These are phyloP conservation scores for Periophthalmus modestus DNA, from an alignment of 2,113 vertebrate species.

Conservation along the genomic window DNA sequence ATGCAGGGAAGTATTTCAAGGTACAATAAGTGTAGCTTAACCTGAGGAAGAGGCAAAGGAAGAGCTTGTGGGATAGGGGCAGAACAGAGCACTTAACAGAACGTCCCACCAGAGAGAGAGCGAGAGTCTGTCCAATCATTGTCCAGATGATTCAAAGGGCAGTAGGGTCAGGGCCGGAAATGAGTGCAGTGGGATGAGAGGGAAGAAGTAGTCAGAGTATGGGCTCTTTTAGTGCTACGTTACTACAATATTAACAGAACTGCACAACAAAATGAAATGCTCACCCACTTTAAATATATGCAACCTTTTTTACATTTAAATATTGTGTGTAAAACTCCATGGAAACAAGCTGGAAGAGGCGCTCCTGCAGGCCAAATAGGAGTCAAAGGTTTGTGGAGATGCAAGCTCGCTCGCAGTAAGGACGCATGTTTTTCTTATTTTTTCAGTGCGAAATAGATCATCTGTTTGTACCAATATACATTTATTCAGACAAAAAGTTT, in stretches of 20 bases:
- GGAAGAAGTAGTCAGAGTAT: not conserved
- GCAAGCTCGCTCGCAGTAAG: no score
- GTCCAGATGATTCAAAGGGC: conserved; percentile 36
- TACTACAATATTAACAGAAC: not conserved
- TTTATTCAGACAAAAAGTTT: no score
- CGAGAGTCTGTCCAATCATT: conserved; percentile 35
- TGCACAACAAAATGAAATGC: not conserved
- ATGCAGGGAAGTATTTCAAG: no score
- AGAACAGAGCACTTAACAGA: conserved; percentile 35
- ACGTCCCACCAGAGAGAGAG: conserved; percentile 22
- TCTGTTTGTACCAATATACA: no score
- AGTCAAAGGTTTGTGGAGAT: no score
- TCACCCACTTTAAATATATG: not conserved
- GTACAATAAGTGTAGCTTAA: no score
- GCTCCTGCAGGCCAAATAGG: no score
- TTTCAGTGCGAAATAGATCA: no score
- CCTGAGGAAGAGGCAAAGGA: not conserved
- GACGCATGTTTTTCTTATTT: no score
- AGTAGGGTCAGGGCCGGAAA: conserved; percentile 47
- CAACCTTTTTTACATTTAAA: not conserved
- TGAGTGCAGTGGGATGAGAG: conserved; percentile 32
- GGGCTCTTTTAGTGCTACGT: not conserved
- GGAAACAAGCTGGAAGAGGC: no score
- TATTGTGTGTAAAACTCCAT: no score
- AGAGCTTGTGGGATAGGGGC: conserved; percentile 45